Evolutionary conservation across 2,113 vertebrate species (phyloP), one percentile per base, ranked within the genome.

Genomic region (Colinus virginianus): DNA sequence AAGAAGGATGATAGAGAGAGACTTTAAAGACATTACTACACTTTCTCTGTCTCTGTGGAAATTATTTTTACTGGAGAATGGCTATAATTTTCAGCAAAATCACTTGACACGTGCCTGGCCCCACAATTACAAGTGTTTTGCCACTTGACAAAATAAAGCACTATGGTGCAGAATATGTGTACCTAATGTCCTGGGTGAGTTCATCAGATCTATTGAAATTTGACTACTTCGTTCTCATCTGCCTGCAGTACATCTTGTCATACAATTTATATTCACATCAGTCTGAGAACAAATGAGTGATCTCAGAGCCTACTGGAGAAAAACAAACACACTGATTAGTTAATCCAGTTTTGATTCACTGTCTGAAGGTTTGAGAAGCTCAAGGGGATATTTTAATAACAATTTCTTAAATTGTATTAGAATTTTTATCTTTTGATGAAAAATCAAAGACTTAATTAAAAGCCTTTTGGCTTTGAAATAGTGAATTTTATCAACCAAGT

Each of bases 361-460:
- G 13, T 42, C 49, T 70, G 23, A 79, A 79, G 69, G 53, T 72
- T 66, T 49, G 21, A 9, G 28, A 69, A 89, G 45, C 78, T 82
- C 36, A 89, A 66, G n/a, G 17, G 5, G 53, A 19, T 34, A 43
- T 8, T 78, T 87, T 58, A 49, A 55, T 43, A 70, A 79, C 3
- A 42, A 26, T 38, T 84, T 75, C 14, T 11, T 36, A 48, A 43
- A 15, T 46, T 32, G 45, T 55, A 28, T 19, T 20, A 40, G 23
- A 79, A 34, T 69, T 79, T 72, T 85, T 48, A 17, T 22, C 7
- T 34, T 82, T 81, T 63, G 23, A 63, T 71, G 25, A 32, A 85
- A 94, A 88, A 70, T 15, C n/a, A 81, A 43, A 48, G 32, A 7
- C 28, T 94, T 82, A 62, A 72, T 74, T 87, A 77, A 80, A 90